phyloP scores from a whole-genome alignment of 2,888 invertebrate species.

The Tachystola acroxantha region DNA sequence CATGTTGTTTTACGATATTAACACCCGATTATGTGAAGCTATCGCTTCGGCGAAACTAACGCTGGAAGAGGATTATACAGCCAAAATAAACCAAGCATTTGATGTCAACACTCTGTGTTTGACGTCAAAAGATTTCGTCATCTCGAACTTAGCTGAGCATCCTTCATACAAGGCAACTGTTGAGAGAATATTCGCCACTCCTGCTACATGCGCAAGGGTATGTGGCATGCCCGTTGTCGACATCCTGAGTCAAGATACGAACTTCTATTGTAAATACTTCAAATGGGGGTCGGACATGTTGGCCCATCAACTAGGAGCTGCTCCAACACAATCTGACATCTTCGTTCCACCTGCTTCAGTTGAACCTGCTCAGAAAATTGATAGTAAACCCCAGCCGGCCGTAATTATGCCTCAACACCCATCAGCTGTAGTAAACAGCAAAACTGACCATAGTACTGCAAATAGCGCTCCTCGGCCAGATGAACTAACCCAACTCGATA shows the following conservation, averaged over 20 bases:
- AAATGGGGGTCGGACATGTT: slow-evolving; percentile 49
- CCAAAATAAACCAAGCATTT: slow-evolving; percentile 32
- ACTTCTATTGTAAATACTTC: slow-evolving; percentile 59
- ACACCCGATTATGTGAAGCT: slow-evolving; percentile 45
- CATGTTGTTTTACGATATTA: slow-evolving; percentile 62
- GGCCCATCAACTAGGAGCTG: slow-evolving; percentile 14
- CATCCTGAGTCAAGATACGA: slow-evolving; percentile 36
- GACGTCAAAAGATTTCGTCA: slow-evolving; percentile 42
- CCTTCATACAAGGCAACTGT: slow-evolving; percentile 30
- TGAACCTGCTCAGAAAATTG: no score
- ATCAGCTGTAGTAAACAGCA: no score
- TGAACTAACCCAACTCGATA: neutral
- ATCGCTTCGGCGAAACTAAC: slow-evolving; percentile 26
- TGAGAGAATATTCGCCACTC: slow-evolving; percentile 30
- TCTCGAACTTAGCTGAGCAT: slow-evolving; percentile 31
- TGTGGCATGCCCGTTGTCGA: slow-evolving; percentile 42
- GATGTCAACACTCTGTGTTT: slow-evolving; percentile 40
- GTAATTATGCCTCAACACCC: no score
- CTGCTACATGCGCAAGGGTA: slow-evolving; percentile 39
- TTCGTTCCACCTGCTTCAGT: neutral
- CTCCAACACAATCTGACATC: slow-evolving; percentile 11
- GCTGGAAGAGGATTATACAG: slow-evolving; percentile 29
- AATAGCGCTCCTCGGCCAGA: no score
- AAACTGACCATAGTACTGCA: no score
- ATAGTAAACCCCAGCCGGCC: no score